These are phyloP conservation scores for Cardiocondyla obscurior DNA, from an alignment of 1,140 invertebrate species.

Conservation along the genomic window DNA sequence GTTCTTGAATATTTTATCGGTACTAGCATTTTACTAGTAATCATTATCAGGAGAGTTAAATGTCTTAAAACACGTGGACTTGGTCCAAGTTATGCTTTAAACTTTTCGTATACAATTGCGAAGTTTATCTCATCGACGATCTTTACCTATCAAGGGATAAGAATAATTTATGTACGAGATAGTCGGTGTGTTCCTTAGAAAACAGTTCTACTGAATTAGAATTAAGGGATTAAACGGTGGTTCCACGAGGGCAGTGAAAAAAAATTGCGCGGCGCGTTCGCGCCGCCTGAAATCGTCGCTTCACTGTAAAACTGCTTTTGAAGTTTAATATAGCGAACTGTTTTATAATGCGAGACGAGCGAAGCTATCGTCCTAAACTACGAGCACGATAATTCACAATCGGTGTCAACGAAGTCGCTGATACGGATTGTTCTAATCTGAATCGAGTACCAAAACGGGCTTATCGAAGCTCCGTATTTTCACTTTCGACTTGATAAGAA, in stretches of 20 bases:
- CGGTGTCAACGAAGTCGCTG: background rate
- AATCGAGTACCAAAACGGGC: background rate
- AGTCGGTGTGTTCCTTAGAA: conserved; percentile 43
- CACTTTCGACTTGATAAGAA: background rate
- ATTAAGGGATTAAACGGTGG: conserved; percentile 14
- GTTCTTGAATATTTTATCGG: background rate
- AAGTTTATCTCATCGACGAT: conserved; percentile 40
- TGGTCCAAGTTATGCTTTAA: conserved; percentile 50
- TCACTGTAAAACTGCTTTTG: conserved; percentile 25
- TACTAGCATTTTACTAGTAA: conserved; percentile 22
- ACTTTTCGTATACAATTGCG: conserved; percentile 36
- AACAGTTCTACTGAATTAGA: conserved; percentile 37
- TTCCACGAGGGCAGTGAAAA: background rate
- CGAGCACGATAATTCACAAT: background rate
- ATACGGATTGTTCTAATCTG: background rate
- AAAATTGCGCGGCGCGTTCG: background rate
- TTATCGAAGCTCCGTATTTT: background rate
- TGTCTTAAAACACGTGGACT: background rate
- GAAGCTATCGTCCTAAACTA: conserved; percentile 2
- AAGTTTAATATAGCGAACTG: conserved; percentile 48
- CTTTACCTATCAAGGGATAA: conserved; percentile 27
- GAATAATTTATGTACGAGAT: conserved; percentile 27
- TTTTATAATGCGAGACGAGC: conserved; percentile 57
- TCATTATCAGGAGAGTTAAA: background rate
- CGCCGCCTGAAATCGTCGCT: conserved; percentile 17